Evolutionary conservation across 1,140 invertebrate genomes (phyloP).

Genomic region (Ephestia elutella): DNA sequence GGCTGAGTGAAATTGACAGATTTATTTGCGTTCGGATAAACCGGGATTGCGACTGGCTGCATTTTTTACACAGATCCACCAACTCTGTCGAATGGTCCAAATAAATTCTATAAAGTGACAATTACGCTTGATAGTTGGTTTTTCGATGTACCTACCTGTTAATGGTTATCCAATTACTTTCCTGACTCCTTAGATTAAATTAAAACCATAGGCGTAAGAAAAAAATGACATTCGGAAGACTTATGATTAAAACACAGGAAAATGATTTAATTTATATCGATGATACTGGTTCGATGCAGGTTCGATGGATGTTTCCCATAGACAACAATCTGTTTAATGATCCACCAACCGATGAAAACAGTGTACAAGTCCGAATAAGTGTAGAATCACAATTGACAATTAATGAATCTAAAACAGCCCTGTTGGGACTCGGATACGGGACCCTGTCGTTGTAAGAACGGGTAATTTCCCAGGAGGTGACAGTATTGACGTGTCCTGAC

Average conservation of each 20-base stretch:
- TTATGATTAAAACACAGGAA: no score
- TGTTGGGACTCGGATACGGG: not conserved
- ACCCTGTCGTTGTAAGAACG: not conserved
- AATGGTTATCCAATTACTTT: no score
- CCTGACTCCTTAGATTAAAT: no score
- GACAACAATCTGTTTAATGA: no score
- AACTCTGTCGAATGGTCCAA: conserved; percentile 18
- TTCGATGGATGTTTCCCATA: no score
- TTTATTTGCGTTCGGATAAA: conserved; percentile 70
- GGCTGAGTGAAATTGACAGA: conserved; percentile 72
- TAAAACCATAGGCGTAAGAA: no score
- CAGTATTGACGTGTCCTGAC: conserved; percentile 28
- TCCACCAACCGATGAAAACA: no score
- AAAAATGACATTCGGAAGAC: no score
- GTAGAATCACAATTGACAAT: not conserved
- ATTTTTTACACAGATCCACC: conserved; percentile 55
- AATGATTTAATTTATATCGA: no score
- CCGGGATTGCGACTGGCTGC: conserved; percentile 54
- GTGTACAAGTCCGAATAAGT: not conserved
- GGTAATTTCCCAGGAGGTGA: conserved; percentile 38
- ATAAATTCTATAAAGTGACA: conserved; percentile 13
- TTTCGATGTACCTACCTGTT: no score
- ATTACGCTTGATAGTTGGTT: not conserved
- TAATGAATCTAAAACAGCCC: not conserved
- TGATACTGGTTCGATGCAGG: no score